phyloP scores from a whole-genome alignment of 2,113 vertebrate species.

The Boulengeromyrus knoepffleri region DNA sequence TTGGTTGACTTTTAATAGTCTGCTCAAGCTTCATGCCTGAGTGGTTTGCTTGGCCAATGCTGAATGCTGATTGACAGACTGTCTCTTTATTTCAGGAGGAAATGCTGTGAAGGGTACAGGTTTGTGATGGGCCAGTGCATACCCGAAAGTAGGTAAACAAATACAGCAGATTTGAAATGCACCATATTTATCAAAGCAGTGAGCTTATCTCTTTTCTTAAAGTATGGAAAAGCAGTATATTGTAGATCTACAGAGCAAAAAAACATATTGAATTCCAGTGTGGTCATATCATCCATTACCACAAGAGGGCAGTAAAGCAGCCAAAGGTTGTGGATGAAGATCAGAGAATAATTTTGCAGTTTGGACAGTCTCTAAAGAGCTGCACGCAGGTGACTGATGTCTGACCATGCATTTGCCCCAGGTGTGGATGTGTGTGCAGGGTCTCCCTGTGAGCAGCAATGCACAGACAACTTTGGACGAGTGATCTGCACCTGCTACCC shows the following conservation, averaged over 20 bases:
- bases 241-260: neutral
- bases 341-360: neutral
- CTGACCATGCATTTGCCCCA: constrained; percentile 23
- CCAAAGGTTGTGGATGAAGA: neutral
- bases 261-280: neutral
- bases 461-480: constrained; percentile 67
- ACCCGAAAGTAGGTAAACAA: constrained; percentile 64
- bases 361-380: neutral
- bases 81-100: constrained; percentile 52
- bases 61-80: neutral
- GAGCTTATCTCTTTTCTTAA: neutral
- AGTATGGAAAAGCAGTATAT: neutral
- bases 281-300: constrained; percentile 16
- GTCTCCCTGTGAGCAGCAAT: constrained; percentile 69
- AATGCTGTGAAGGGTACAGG: constrained; percentile 68
- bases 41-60: neutral
- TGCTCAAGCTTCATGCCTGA: neutral
- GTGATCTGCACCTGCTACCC: constrained; percentile 66
- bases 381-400: neutral
- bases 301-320: constrained; percentile 34
- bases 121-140: constrained; percentile 71
- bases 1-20: neutral
- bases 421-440: constrained; percentile 62
- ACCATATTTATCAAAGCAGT: neutral
- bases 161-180: constrained; percentile 19